Conservation (phyloP, 2,888 invertebrate genomes). For the Adineta ricciae region DNA sequence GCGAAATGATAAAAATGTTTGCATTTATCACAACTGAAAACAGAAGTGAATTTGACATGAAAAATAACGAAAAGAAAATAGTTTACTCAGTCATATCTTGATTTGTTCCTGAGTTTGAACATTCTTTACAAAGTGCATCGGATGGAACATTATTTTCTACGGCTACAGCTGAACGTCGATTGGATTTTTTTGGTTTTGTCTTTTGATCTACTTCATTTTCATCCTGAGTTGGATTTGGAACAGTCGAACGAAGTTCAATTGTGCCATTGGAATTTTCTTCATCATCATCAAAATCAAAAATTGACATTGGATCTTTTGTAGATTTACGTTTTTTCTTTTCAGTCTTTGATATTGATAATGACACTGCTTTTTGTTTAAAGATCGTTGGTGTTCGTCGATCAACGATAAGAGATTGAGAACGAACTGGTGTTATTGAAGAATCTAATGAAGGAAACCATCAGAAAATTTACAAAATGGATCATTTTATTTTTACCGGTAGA, state of each 20-base stretch:
- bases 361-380: not conserved
- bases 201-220: not conserved
- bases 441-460: not conserved
- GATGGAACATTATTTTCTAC: not conserved
- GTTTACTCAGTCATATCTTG: not conserved
- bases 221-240: not conserved
- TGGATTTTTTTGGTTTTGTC: not conserved
- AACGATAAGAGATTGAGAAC: not conserved
- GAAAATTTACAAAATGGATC: no score
- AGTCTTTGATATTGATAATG: not conserved
- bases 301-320: slow-evolving; percentile 12
- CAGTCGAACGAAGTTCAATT: not conserved
- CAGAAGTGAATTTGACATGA: not conserved
- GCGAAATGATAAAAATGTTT: not conserved
- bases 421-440: not conserved
- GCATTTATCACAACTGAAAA: slow-evolving; percentile 6
- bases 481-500: not conserved
- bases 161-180: not conserved
- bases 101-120: not conserved
- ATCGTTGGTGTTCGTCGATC: not conserved
- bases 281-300: slow-evolving; percentile 13
- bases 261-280: not conserved
- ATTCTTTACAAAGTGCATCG: not conserved
- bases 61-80: not conserved
- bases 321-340: slow-evolving; percentile 7